Evolutionary conservation across 2,797 vertebrate genomes (phyloP), one percentile per base, ranked within the genome.

Genomic region (Acipenser oxyrinchus): DNA sequence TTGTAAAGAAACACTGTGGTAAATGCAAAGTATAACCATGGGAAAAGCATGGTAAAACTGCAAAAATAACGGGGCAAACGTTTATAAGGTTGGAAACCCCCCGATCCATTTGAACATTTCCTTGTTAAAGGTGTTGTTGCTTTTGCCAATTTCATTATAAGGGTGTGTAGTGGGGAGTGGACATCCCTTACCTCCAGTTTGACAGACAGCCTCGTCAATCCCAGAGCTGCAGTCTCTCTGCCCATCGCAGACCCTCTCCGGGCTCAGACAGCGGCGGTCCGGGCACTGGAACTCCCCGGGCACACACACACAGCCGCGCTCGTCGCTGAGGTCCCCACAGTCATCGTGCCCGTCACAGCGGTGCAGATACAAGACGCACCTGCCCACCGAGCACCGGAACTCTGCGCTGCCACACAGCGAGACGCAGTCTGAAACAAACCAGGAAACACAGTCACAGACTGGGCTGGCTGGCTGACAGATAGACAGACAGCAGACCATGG

Each of bases 291-390:
- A 85, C 15, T 84, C 81, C 11, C 82, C 90, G 0, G 75, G 51
- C 3, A 77, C 74, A 70, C 95, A 97, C 1, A 76, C 64, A 76
- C 86, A 97, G 75, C 79, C 87, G 0, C 73, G 79, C 76, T 98
- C 95, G n/a, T 98, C 95, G 0, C 90, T 93, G 62, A 90, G 81
- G 66, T 97, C 94, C 0, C 89, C 94, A 6, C 95, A 97, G 87
- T 96, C 90, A 0, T 95, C 87, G 1, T 80, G 91, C 18, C 94
- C 92, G 0, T 97, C 87, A 6, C 95, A 97, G 74, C 85, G 87
- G 18, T 87, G 89, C 0, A 87, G 70, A 72, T 89, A 91, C 0
- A 89, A 83, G 58, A 97, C 78, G 11, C 95, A 96, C 1, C 63
- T 87, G 4, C 94, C 90, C 0, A 77, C 79, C 0, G 76, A 76